These are phyloP conservation scores for Parauchenoglanis punctatus DNA, from an alignment of 2,797 vertebrate species.

Conservation along the genomic window DNA sequence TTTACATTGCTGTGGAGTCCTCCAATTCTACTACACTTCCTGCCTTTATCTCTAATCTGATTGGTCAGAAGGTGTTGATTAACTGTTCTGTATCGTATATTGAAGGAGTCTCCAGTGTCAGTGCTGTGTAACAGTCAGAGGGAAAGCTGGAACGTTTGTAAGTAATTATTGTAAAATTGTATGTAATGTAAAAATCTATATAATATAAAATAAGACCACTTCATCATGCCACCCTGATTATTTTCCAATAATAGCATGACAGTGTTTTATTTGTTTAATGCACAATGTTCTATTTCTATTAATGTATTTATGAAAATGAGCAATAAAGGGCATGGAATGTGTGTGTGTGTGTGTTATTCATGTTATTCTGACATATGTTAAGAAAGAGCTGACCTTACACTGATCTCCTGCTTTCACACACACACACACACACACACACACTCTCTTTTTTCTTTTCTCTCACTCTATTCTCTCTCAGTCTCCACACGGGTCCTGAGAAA, in stretches of 20 bases:
- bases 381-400: background rate
- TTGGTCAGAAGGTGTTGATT: background rate
- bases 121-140: background rate
- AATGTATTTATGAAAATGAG: background rate
- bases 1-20: background rate
- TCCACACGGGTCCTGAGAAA: background rate
- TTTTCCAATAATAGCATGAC: background rate
- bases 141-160: background rate
- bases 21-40: background rate
- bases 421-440: background rate
- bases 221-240: background rate
- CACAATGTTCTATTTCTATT: background rate
- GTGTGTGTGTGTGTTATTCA: slow-evolving; percentile 10
- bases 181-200: too few species aligned
- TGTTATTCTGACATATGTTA: background rate
- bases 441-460: background rate
- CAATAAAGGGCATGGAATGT: background rate
- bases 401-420: background rate
- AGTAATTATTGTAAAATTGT: too few species aligned
- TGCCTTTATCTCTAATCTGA: background rate
- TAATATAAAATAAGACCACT: background rate
- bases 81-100: background rate
- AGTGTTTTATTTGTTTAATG: background rate
- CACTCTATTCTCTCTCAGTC: background rate
- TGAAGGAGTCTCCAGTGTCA: background rate